phyloP scores from a whole-genome alignment of 1,140 invertebrate genomes.

The Zaprionus davidi region DNA sequence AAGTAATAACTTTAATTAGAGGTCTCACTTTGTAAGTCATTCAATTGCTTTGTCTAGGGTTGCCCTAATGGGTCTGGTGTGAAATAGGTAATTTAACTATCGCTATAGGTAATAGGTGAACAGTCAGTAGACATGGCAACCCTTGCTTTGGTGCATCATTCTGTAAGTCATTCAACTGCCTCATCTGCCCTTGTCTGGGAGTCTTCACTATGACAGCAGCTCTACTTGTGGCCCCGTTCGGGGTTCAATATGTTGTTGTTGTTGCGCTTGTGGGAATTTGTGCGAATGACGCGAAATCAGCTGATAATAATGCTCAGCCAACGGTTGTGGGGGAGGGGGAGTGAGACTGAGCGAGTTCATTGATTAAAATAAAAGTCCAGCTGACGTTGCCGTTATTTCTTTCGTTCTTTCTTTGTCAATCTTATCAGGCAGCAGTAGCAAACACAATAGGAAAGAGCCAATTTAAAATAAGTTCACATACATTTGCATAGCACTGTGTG shows the following conservation, averaged over 20 bases:
- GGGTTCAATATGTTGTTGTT: neutral
- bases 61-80: too few relatives aligned
- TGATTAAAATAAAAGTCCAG: slow-evolving; percentile 67
- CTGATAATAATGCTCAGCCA: slow-evolving; percentile 33
- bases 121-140: neutral
- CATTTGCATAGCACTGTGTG: neutral
- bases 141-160: neutral
- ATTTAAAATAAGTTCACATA: slow-evolving; percentile 52
- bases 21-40: neutral
- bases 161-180: neutral
- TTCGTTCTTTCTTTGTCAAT: slow-evolving; percentile 67
- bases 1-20: neutral
- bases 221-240: slow-evolving; percentile 34
- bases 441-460: slow-evolving; percentile 57
- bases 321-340: neutral
- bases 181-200: neutral
- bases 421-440: slow-evolving; percentile 60
- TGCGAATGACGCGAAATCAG: slow-evolving; percentile 33
- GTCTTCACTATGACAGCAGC: slow-evolving; percentile 31
- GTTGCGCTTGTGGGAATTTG: slow-evolving; percentile 22
- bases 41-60: neutral
- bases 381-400: slow-evolving; percentile 65
- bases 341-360: slow-evolving; percentile 60
- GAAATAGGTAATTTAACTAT: too few relatives aligned
- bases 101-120: too few relatives aligned